Evolutionary conservation across 1,140 invertebrate genomes (phyloP).

Genomic region (Brachystomella parvula): DNA sequence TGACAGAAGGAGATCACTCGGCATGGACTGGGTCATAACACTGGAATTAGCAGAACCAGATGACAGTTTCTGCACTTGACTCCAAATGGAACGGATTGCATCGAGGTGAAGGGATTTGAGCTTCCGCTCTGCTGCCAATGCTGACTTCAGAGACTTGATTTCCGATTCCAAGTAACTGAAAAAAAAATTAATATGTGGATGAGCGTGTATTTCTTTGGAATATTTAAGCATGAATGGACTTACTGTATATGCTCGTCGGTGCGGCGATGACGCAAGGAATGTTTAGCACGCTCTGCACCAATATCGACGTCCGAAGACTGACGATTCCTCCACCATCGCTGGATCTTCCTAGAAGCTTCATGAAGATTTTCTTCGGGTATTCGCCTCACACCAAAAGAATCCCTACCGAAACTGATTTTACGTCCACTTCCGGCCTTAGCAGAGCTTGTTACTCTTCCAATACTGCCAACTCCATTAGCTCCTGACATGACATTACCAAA

Average conservation of each 20-base stretch:
- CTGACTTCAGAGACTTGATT: not conserved
- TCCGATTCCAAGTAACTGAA: not conserved
- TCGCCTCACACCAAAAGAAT: not conserved
- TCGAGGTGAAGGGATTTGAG: constrained; percentile 20
- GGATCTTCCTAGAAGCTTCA: constrained; percentile 15
- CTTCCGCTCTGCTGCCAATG: constrained; percentile 12
- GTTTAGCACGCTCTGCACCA: constrained; percentile 9
- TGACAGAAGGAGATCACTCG: constrained; percentile 27
- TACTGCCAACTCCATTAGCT: too few species aligned
- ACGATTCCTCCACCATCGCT: constrained; percentile 23
- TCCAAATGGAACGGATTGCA: constrained; percentile 16
- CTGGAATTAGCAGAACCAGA: not conserved
- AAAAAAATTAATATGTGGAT: not conserved
- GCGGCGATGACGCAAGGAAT: not conserved
- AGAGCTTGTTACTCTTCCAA: too few species aligned
- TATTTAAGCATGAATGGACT: constrained; percentile 14
- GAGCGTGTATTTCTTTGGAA: constrained; percentile 11
- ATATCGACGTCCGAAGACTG: constrained; percentile 5
- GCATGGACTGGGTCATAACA: constrained; percentile 32
- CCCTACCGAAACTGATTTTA: too few species aligned
- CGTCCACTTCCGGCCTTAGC: too few species aligned
- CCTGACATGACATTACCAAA: not conserved
- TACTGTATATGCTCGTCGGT: constrained; percentile 17
- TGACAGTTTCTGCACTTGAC: constrained; percentile 15
- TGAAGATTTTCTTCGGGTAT: not conserved